Percentiles rank a stretch among this genome's conserved stretches.
Conservation (phyloP, 1,140 invertebrate genomes). For the Temnothorax nylanderi region DNA sequence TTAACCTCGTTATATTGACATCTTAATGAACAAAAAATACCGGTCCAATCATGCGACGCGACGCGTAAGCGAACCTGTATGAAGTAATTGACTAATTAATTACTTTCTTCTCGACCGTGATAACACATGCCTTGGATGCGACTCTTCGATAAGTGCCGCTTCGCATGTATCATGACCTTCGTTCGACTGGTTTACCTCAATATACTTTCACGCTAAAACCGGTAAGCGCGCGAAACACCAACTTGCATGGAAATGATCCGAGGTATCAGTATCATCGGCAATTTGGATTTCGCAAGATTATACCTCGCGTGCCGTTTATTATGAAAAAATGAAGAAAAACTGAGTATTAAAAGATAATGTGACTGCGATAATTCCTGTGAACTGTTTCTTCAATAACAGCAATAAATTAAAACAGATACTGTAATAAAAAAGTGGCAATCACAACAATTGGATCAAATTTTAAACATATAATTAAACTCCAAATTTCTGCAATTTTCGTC, state of each 20-base stretch:
- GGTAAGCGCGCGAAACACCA: background rate
- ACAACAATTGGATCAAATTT: background rate
- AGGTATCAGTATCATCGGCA: background rate
- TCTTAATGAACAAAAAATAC: conserved; percentile 81
- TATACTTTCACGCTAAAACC: background rate
- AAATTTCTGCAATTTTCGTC: background rate
- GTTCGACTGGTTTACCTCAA: background rate
- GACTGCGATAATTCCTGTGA: background rate
- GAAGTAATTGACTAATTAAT: conserved; percentile 82
- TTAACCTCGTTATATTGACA: conserved; percentile 83
- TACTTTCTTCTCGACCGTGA: conserved; percentile 69
- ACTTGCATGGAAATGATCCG: background rate
- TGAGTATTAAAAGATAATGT: background rate
- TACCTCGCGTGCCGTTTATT: background rate
- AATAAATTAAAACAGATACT: background rate
- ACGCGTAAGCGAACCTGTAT: conserved; percentile 77
- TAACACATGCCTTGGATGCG: background rate
- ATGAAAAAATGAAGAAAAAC: background rate
- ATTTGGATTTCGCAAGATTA: background rate
- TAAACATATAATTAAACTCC: background rate
- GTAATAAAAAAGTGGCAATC: background rate
- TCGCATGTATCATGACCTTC: background rate
- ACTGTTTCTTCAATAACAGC: background rate
- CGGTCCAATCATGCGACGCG: conserved; percentile 42
- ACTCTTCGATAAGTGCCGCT: background rate